These are phyloP conservation scores for Mystacornis crossleyi DNA, from an alignment of 2,113 vertebrate species.

Conservation along the genomic window DNA sequence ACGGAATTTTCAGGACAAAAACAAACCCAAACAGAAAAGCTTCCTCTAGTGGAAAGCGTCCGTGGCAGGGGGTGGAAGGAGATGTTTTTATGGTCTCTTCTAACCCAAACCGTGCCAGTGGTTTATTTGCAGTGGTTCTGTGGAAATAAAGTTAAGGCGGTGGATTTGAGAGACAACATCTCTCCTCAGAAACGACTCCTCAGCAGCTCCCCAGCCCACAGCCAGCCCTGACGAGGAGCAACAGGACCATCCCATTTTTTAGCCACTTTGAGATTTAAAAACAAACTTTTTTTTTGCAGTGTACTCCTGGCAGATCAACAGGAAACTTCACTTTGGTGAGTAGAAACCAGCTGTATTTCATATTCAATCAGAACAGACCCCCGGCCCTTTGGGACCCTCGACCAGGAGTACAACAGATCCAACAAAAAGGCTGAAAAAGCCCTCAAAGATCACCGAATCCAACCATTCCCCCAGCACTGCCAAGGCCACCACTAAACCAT, in stretches of 20 bases:
- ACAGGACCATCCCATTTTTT: not conserved
- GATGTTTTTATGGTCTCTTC: not conserved
- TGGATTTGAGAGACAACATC: accelerated
- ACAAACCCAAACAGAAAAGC: not conserved
- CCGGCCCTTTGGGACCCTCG: too few relatives aligned
- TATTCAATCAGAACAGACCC: too few relatives aligned
- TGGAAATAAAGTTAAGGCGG: not conserved
- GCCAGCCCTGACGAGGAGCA: not conserved
- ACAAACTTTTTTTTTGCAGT: too few relatives aligned
- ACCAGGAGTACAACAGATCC: accelerated
- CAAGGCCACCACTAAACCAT: not conserved
- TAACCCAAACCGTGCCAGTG: not conserved
- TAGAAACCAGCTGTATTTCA: too few relatives aligned
- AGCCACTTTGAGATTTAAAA: too few relatives aligned
- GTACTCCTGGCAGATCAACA: too few relatives aligned
- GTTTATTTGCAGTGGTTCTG: too few relatives aligned
- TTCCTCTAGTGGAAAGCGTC: not conserved
- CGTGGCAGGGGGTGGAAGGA: accelerated
- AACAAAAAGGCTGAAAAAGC: not conserved
- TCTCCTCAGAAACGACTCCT: not conserved
- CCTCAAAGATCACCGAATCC: not conserved
- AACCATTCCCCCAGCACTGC: not conserved
- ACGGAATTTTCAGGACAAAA: not conserved
- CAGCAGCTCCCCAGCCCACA: not conserved
- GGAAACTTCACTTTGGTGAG: too few relatives aligned